Evolutionary conservation across 2,888 invertebrate species (phyloP), one percentile per base, ranked within the genome.

Genomic region (Lasioglossum leucozonium): DNA sequence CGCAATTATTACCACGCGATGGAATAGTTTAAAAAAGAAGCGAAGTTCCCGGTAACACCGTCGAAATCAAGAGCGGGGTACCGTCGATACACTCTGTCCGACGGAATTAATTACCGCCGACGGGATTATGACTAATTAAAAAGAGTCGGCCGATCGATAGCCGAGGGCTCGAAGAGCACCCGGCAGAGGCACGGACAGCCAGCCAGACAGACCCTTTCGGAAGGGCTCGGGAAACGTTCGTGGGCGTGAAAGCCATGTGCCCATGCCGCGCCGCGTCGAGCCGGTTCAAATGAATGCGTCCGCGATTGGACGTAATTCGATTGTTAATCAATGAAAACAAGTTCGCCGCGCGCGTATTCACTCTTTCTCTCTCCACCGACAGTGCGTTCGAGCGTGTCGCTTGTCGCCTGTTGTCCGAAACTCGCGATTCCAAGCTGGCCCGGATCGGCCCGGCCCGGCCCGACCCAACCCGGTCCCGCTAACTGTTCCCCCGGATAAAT

Each of bases 301-400:
- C 65, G 72, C 82, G 82, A 84, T 84, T 80, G 72, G 74, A 77
- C 86, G 88, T 91, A 92, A 93, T 92, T 89, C 88, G 89, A 92
- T 92, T 92, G 90, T 92, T 91, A 91, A 92, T 92, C 92, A 90
- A 89, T 89, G 76, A 84, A 87, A 89, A 82, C 88, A 86, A 89
- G 85, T 81, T 76, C 79, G 62, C 34, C 10, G 8, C 18, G 65
- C 65, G 65, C 34, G 65, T 30, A 16, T 30, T 16, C 18, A 3
- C 34, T 30, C 22, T 10, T n/a, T 4, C 51, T 10, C 51, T 10
- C n/a, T 10, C 51, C 1, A 22, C 16, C 34, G 30, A 18, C 34
- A n/a, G 22, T 51, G 65, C 3, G 65, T 65, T 34, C n/a, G n/a
- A n/a, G n/a, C n/a, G n/a, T n/a, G 65, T 65, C 65, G 62, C 34